Conservation (phyloP, 2,888 invertebrate species). For the Noctua comes region DNA sequence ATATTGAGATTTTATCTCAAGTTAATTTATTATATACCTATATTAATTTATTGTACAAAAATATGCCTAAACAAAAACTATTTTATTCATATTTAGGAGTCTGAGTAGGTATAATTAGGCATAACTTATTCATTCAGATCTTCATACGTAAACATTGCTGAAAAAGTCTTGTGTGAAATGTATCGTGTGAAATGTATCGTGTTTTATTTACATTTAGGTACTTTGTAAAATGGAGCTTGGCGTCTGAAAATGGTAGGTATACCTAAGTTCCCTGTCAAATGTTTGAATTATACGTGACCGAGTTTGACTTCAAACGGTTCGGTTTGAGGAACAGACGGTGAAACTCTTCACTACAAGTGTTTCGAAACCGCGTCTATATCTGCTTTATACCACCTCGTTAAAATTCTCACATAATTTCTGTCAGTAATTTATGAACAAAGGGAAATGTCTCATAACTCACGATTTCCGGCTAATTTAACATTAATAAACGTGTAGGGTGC, state of each 20-base stretch:
- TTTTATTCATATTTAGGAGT: slow-evolving; percentile 5
- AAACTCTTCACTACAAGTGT: slow-evolving; percentile 47
- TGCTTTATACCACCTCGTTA: slow-evolving; percentile 51
- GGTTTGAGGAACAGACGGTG: slow-evolving; percentile 48
- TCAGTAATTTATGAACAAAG: slow-evolving; percentile 54
- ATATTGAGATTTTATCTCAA: slow-evolving; percentile 10
- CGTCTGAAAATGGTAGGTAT: slow-evolving; percentile 8
- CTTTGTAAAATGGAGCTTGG: slow-evolving; percentile 14
- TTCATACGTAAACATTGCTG: slow-evolving; percentile 1
- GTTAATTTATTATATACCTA: not conserved
- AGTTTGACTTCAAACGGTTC: slow-evolving; percentile 59
- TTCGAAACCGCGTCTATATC: slow-evolving; percentile 54
- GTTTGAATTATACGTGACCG: slow-evolving; percentile 48
- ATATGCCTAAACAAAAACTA: slow-evolving; percentile 8
- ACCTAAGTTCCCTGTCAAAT: slow-evolving; percentile 30
- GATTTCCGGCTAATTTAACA: slow-evolving; percentile 38
- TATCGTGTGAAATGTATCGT: not conserved
- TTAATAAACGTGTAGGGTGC: slow-evolving; percentile 25
- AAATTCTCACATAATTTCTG: slow-evolving; percentile 56
- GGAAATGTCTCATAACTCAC: slow-evolving; percentile 48
- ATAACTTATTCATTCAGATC: not conserved
- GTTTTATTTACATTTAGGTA: not conserved
- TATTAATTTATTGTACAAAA: not conserved
- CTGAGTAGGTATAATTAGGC: not conserved
- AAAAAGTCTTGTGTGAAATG: not conserved